These are phyloP conservation scores for Pithecia hirsuta DNA, from an alignment of 2,797 vertebrate genomes.

Conservation along the genomic window DNA sequence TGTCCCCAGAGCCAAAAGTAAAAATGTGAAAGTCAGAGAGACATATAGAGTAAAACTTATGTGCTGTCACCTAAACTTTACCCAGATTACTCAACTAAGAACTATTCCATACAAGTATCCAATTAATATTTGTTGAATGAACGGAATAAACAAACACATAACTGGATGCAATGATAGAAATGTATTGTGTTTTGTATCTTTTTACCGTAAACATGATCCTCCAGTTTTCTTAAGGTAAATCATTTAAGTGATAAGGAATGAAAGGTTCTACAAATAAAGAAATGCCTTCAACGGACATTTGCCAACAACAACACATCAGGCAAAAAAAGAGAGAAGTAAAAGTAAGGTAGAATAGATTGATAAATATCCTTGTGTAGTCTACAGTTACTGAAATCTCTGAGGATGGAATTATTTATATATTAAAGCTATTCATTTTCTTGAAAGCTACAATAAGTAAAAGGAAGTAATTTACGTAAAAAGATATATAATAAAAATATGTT, in stretches of 20 bases:
- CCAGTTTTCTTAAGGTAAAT: neutral
- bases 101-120: neutral
- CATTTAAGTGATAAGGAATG: neutral
- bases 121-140: neutral
- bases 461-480: constrained; percentile 66
- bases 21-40: constrained; percentile 2
- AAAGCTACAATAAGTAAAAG: constrained; percentile 70
- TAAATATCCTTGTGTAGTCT: constrained; percentile 62
- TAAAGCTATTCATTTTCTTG: constrained; percentile 57
- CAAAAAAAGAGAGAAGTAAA: constrained; percentile 15
- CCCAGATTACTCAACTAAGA: neutral
- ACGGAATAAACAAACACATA: neutral
- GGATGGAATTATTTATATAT: constrained; percentile 53
- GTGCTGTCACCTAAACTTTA: neutral
- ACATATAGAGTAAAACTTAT: neutral
- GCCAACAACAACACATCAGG: neutral
- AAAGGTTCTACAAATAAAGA: neutral
- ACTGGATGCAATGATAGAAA: neutral
- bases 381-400: constrained; percentile 66
- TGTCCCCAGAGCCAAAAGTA: neutral
- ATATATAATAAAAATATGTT: constrained; percentile 76
- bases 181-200: neutral
- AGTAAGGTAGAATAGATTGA: neutral
- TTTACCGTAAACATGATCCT: neutral
- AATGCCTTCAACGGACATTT: neutral